These are phyloP conservation scores for Sebastes kiyomatsui DNA, from an alignment of 2,797 vertebrate genomes.

Conservation along the genomic window DNA sequence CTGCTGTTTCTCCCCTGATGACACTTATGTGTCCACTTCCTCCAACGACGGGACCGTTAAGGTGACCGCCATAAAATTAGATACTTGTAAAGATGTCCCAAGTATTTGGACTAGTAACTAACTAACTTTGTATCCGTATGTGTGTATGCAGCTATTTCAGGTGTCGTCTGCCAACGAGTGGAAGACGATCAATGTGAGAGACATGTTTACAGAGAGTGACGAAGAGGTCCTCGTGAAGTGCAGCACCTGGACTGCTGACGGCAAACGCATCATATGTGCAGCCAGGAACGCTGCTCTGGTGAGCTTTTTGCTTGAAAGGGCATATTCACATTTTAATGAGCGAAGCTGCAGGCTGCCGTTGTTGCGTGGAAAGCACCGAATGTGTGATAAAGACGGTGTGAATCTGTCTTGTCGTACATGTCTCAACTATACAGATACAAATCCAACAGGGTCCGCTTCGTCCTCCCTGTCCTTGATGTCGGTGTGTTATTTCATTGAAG, in stretches of 20 bases:
- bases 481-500: background rate
- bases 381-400: background rate
- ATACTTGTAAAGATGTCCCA: background rate
- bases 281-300: slow-evolving; percentile 90
- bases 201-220: slow-evolving; percentile 80
- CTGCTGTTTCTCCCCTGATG: slow-evolving; percentile 95
- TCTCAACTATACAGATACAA: background rate
- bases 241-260: slow-evolving; percentile 91
- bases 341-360: background rate
- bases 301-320: slow-evolving; percentile 66
- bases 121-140: background rate
- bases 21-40: slow-evolving; percentile 89
- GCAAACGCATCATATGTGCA: slow-evolving; percentile 85
- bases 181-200: slow-evolving; percentile 86
- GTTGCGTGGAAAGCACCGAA: background rate
- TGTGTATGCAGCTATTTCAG: slow-evolving; percentile 86
- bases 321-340: background rate
- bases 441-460: background rate
- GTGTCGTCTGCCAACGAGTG: slow-evolving; percentile 86
- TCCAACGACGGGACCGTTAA: slow-evolving; percentile 93
- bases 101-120: background rate
- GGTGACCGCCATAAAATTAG: slow-evolving; percentile 72
- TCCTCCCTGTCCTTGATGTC: slow-evolving; percentile 1
- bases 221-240: slow-evolving; percentile 90
- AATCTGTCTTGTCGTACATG: background rate